These are phyloP conservation scores for Myzus persicae DNA, from an alignment of 1,140 invertebrate genomes.

Conservation along the genomic window DNA sequence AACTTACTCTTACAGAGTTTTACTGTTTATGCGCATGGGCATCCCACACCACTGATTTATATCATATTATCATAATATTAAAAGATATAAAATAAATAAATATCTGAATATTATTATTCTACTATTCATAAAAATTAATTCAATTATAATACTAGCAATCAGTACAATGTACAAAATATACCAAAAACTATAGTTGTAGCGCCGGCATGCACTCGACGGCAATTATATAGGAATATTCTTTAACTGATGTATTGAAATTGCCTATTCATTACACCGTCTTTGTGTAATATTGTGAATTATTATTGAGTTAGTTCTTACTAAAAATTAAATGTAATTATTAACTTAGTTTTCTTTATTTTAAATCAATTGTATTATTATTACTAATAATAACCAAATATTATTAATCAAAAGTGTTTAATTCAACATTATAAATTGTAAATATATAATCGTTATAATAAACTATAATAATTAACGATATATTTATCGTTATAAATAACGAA, in stretches of 20 bases:
- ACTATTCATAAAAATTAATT: not conserved
- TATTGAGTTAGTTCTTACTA: not conserved
- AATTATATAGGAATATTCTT: not conserved
- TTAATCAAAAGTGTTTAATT: too few relatives aligned
- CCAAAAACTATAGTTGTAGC: not conserved
- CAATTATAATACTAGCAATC: not conserved
- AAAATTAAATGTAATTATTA: not conserved
- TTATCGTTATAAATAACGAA: too few relatives aligned
- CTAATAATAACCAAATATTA: too few relatives aligned
- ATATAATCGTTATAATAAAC: too few relatives aligned
- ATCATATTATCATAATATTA: not conserved
- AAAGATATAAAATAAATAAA: not conserved
- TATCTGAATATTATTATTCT: not conserved
- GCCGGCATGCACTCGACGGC: rapidly evolving
- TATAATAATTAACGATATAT: too few relatives aligned
- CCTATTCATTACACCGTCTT: not conserved
- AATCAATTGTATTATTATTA: not conserved
- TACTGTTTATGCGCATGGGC: not conserved
- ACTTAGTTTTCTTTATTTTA: not conserved
- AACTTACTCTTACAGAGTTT: not conserved
- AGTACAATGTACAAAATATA: not conserved
- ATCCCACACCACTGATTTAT: not conserved
- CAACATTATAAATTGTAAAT: too few relatives aligned
- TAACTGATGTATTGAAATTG: not conserved
- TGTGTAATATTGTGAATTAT: not conserved